Evolutionary conservation across 2,888 invertebrate genomes (phyloP), one percentile per base, ranked within the genome.

Genomic region (Ernsta delagoae): DNA sequence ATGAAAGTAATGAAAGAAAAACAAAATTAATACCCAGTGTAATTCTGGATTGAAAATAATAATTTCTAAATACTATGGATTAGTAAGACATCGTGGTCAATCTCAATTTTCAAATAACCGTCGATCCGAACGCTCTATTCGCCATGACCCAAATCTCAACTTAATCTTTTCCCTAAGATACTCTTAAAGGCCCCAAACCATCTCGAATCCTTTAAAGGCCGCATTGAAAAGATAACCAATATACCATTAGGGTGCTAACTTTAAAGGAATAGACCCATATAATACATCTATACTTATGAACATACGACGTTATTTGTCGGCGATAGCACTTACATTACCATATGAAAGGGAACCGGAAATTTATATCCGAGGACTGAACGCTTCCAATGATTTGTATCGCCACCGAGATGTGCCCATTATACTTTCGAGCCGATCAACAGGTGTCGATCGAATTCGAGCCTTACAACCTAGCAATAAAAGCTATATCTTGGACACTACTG

Each of bases 331-430:
- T 84, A 87, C 84, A 90, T 89, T 92, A 87, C 90, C 90, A 92
- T 91, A 87, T 88, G 57, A 91, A 89, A 85, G 78, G 86, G 86
- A 85, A 82, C 86, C 82, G 92, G 92, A 92, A 92, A 92, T 92
- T 92, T 91, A 88, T 90, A 90, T 83, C 86, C 82, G 87, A 90
- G 84, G 79, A 79, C 80, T 84, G 85, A 86, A 89, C 83, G 83
- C 83, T 86, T 85, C 83, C 86, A 83, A 85, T 86, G 89, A 90
- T 91, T 89, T 89, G 88, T 87, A 86, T 83, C 83, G 83, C 79
- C 78, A 75, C n/a, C 39, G 39, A 39, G 57, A 57, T 16, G 12
- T 36, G 31, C 6, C 9, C n/a, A 56, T 56, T 34, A 5, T 81
- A 77, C 75, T 78, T 75, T 75, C 78, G 76, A 78, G 71, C 75